Conservation (phyloP, 53 echinoderm and acorn worm genomes). For the Temnopleurus reevesii region DNA sequence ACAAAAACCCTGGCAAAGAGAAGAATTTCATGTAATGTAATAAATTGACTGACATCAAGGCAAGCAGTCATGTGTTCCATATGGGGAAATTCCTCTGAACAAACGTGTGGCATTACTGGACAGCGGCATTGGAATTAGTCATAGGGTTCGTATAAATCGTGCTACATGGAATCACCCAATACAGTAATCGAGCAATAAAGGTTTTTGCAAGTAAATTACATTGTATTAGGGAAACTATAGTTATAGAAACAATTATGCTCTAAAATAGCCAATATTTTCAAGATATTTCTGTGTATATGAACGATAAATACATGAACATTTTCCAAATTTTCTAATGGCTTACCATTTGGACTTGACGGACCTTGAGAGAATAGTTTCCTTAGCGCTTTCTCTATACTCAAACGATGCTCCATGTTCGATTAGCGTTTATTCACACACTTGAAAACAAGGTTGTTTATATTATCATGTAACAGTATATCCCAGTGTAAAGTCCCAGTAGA, state of each 20-base stretch:
- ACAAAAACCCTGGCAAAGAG: no score
- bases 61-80: neutral
- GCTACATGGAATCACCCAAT: neutral
- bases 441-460: conserved; percentile 17
- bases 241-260: no score
- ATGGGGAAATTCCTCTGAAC: neutral
- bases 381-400: conserved; percentile 46
- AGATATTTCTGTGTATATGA: no score
- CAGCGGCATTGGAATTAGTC: neutral
- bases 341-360: conserved; percentile 29
- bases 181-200: no score
- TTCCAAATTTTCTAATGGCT: neutral
- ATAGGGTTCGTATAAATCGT: neutral
- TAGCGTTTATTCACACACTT: conserved; percentile 22
- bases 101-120: neutral
- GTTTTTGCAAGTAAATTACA: no score
- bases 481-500: neutral
- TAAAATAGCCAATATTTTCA: no score
- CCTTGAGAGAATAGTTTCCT: conserved; percentile 41
- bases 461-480: conserved; percentile 31
- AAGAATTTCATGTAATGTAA: neutral
- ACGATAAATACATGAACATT: no score
- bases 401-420: conserved; percentile 40
- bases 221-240: no score
- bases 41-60: neutral